A percentile compares a stretch with the other conserved stretches of the same genome.
phyloP scores from a whole-genome alignment of 2,113 vertebrate species.

The Sialia sialis region DNA sequence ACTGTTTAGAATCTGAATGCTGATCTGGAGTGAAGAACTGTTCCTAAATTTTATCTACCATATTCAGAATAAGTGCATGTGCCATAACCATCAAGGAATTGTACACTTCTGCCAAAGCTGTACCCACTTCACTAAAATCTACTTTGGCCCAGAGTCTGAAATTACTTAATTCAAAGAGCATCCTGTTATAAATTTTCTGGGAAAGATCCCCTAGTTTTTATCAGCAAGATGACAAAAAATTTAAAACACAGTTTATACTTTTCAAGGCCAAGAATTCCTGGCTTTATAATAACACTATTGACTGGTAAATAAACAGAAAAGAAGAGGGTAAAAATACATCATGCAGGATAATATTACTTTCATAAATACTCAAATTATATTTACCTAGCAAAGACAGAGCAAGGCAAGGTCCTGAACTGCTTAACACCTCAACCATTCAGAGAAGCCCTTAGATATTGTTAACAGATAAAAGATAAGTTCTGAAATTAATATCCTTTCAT shows the following conservation, averaged over 20 bases:
- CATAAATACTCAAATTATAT: background rate
- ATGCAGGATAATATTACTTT: background rate
- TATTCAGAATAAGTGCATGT: background rate
- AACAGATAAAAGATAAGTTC: background rate
- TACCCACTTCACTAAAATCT: background rate
- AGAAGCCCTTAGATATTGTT: background rate
- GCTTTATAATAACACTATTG: background rate
- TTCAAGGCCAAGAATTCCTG: background rate
- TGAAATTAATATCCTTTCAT: background rate
- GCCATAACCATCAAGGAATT: background rate
- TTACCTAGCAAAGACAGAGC: background rate
- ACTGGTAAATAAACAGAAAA: slow-evolving; percentile 3
- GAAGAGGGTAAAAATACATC: background rate
- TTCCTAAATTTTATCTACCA: background rate
- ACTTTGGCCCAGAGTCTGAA: background rate
- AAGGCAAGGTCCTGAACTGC: background rate
- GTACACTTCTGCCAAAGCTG: background rate
- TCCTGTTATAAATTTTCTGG: background rate
- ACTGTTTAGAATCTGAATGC: background rate
- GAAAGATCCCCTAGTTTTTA: background rate
- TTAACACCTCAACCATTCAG: background rate
- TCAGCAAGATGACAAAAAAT: background rate
- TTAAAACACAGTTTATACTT: background rate
- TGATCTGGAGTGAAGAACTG: background rate
- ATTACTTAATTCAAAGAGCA: background rate